These are phyloP conservation scores for Calliopsis andreniformis DNA, from an alignment of 1,140 invertebrate species.

Conservation along the genomic window DNA sequence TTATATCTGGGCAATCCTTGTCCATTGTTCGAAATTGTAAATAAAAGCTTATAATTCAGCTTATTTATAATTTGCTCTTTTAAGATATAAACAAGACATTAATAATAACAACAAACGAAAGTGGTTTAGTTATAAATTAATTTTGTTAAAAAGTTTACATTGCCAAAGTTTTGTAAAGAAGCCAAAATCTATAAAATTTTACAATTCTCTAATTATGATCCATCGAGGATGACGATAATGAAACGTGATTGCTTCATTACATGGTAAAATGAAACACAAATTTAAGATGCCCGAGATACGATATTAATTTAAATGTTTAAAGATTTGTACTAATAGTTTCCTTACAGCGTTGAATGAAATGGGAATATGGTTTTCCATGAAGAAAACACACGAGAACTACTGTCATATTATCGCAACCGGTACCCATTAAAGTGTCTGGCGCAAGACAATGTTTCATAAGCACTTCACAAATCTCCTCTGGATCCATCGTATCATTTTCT, in stretches of 20 bases:
- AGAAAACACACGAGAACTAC: constrained; percentile 93
- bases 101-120: neutral
- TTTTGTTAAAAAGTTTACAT: neutral
- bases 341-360: constrained; percentile 82
- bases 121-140: constrained; percentile 31
- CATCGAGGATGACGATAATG: neutral
- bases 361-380: constrained; percentile 88
- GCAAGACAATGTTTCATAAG: constrained; percentile 96
- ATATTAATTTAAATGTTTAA: constrained; percentile 31
- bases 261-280: constrained; percentile 38
- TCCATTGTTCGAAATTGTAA: constrained; percentile 78
- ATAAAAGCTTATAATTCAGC: constrained; percentile 74
- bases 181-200: neutral
- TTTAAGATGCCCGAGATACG: constrained; percentile 18
- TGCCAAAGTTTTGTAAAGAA: neutral
- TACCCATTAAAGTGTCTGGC: constrained; percentile 97
- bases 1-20: constrained; percentile 66
- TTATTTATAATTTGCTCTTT: constrained; percentile 41
- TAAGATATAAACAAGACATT: constrained; percentile 8
- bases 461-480: constrained; percentile 97
- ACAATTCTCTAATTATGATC: neutral
- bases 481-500: constrained; percentile 84
- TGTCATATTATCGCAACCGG: constrained; percentile 99
- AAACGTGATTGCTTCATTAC: neutral
- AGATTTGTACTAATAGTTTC: constrained; percentile 46